Evolutionary conservation across 2,113 vertebrate genomes (phyloP).

Genomic region (Gnathonemus longibarbis): DNA sequence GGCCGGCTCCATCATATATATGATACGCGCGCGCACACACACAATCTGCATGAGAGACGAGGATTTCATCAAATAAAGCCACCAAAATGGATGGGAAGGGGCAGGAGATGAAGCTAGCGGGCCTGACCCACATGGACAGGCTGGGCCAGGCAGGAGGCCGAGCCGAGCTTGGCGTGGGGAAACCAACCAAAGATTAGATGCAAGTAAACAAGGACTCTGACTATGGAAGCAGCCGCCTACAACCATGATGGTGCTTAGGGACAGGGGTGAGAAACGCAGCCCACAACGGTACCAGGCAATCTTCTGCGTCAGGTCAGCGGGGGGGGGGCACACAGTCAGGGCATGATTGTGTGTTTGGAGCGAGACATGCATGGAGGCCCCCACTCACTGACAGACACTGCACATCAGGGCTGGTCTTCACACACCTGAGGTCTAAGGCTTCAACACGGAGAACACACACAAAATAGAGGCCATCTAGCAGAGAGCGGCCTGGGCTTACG

Average conservation of each 20-base stretch:
- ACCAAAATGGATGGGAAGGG: not conserved
- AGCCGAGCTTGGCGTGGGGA: not conserved
- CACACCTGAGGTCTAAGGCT: not conserved
- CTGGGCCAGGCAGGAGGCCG: not conserved
- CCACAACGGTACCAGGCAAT: not conserved
- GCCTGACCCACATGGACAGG: not conserved
- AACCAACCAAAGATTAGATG: not conserved
- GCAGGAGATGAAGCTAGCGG: not conserved
- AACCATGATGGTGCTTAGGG: not conserved
- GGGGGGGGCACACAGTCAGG: not conserved
- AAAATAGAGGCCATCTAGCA: not conserved
- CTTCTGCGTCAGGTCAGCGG: not conserved
- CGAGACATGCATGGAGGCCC: not conserved
- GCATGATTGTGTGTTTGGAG: not conserved
- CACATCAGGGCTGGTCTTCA: not conserved
- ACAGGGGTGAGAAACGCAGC: not conserved
- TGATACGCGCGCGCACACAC: no score
- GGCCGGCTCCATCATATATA: not conserved
- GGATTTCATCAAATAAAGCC: slow-evolving; percentile 26
- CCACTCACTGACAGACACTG: not conserved
- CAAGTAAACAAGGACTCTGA: not conserved
- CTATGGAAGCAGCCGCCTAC: not conserved
- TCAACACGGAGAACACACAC: not conserved
- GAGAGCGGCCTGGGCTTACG: slow-evolving; percentile 49
- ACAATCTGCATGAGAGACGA: slow-evolving; percentile 31